Evolutionary conservation across 2,113 vertebrate species (phyloP).

Genomic region (Enhydra lutris): DNA sequence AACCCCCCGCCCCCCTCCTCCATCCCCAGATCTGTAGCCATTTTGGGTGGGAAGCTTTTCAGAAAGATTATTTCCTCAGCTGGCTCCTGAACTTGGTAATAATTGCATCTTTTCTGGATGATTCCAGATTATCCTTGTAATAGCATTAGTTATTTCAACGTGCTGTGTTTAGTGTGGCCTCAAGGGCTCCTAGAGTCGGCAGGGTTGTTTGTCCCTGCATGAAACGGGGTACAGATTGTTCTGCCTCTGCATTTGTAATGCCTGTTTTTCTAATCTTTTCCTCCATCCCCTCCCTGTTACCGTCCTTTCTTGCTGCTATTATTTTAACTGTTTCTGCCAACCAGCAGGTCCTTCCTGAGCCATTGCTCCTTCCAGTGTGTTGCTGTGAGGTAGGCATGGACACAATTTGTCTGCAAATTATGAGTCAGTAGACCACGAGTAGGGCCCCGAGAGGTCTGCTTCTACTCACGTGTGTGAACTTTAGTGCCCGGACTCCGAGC

Average conservation of each 20-base stretch:
- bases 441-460: background rate
- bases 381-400: background rate
- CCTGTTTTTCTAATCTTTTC: slow-evolving; percentile 17
- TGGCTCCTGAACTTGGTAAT: background rate
- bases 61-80: slow-evolving; percentile 21
- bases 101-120: background rate
- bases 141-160: background rate
- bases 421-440: background rate
- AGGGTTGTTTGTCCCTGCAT: background rate
- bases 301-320: background rate
- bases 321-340: background rate
- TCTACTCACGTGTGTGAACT: background rate
- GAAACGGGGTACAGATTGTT: background rate
- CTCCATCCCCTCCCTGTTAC: background rate
- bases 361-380: background rate
- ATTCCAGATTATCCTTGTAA: background rate
- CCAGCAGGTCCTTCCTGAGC: background rate
- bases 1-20: rapidly evolving
- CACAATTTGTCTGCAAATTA: background rate
- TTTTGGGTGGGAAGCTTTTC: slow-evolving; percentile 7
- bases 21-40: background rate
- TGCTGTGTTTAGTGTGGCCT: background rate
- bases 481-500: background rate
- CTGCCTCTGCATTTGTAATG: slow-evolving; percentile 30
- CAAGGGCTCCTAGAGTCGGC: background rate